Evolutionary conservation across 2,888 invertebrate genomes (phyloP).

Genomic region (Agrilus cyanescens): DNA sequence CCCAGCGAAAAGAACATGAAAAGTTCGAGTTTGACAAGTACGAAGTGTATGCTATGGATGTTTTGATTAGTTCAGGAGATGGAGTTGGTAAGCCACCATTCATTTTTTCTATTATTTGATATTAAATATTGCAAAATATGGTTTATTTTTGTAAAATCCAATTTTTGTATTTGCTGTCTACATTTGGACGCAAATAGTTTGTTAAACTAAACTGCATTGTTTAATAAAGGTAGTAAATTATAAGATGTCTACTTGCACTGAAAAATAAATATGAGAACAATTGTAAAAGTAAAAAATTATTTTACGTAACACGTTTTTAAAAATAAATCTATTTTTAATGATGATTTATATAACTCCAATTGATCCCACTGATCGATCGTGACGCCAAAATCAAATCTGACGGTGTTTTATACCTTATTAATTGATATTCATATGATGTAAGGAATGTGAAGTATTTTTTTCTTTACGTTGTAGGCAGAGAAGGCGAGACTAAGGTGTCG

Average conservation of each 20-base stretch:
- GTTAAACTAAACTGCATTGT: no score
- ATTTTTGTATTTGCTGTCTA: no score
- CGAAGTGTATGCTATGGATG: conserved; percentile 97
- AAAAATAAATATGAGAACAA: not conserved
- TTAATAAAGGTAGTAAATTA: no score
- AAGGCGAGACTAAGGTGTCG: conserved; percentile 89
- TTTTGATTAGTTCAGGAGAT: conserved; percentile 92
- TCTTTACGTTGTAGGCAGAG: conserved; percentile 54
- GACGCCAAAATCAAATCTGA: not conserved
- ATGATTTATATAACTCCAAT: not conserved
- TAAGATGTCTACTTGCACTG: not conserved
- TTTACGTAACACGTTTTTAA: no score
- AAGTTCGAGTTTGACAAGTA: conserved; percentile 90
- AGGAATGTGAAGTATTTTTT: conserved; percentile 8
- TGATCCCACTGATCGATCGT: not conserved
- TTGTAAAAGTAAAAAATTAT: no score
- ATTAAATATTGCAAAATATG: not conserved
- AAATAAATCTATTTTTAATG: not conserved
- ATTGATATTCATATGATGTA: conserved; percentile 1
- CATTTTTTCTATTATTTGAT: not conserved
- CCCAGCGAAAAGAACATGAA: conserved; percentile 94
- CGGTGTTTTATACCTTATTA: not conserved
- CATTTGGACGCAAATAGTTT: no score
- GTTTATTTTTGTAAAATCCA: no score
- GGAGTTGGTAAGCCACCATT: conserved; percentile 59